Percentiles rank a stretch among this genome's conserved stretches.
Conservation (phyloP, 2,113 vertebrate species). For the Phaethornis superciliosus region DNA sequence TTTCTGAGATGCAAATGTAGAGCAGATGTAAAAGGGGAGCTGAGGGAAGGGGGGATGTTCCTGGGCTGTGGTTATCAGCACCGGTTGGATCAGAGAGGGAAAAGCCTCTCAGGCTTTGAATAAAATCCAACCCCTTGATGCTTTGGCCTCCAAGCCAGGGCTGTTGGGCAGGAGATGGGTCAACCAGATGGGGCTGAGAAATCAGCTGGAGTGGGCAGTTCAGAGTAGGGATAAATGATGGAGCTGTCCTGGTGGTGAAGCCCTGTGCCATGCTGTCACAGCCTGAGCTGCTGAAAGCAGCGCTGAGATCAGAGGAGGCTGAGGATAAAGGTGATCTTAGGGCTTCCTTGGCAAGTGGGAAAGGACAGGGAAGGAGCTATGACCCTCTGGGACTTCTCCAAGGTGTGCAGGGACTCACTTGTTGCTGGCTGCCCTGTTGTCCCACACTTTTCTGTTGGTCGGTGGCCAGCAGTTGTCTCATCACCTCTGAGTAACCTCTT, state of each 20-base stretch:
- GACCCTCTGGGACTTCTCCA: neutral
- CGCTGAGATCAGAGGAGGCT: neutral
- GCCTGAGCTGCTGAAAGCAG: neutral
- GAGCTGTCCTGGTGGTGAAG: neutral
- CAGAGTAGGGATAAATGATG: neutral
- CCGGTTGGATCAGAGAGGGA: neutral
- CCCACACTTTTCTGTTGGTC: neutral
- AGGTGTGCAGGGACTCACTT: neutral
- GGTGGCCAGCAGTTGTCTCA: neutral
- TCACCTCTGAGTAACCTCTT: neutral
- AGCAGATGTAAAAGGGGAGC: conserved; percentile 80
- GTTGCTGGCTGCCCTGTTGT: neutral
- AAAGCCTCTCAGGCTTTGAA: neutral
- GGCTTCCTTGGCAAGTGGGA: neutral
- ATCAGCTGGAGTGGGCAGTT: neutral
- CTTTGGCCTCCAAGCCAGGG: neutral
- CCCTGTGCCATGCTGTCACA: rapidly evolving
- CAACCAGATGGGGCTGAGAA: neutral
- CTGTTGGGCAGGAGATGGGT: neutral
- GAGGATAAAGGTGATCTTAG: rapidly evolving
- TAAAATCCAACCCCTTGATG: neutral
- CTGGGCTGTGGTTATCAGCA: conserved; percentile 34
- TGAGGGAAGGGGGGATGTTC: conserved; percentile 59
- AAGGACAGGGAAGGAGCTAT: neutral
- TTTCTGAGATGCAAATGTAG: conserved; percentile 82